Conservation (phyloP, 2,888 invertebrate genomes). For the Palloptera scutellata region DNA sequence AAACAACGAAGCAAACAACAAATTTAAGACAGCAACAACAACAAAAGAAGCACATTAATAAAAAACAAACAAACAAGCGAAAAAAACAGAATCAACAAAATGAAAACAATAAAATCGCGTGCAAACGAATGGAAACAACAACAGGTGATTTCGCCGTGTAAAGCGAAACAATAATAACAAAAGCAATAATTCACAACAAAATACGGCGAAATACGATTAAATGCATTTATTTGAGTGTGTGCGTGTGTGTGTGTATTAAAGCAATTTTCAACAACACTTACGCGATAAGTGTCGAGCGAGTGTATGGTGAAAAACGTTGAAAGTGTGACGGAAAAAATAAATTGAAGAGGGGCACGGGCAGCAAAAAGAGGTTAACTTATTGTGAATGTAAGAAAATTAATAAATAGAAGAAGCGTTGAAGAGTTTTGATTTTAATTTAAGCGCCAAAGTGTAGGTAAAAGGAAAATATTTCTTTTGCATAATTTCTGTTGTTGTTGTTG, state of each 20-base stretch:
- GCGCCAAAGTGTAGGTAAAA: no score
- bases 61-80: slow-evolving; percentile 10
- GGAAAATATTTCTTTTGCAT: no score
- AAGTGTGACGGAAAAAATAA: no score
- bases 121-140: slow-evolving; percentile 31
- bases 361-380: no score
- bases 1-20: slow-evolving; percentile 4
- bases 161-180: slow-evolving; percentile 24
- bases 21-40: neutral
- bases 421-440: no score
- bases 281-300: no score
- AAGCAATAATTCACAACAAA: slow-evolving; percentile 19
- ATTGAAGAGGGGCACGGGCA: no score
- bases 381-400: no score
- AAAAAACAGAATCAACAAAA: slow-evolving; percentile 7
- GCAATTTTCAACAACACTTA: neutral
- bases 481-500: no score
- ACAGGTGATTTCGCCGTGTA: slow-evolving; percentile 37
- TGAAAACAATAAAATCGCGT: slow-evolving; percentile 26
- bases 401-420: no score
- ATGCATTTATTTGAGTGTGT: slow-evolving; percentile 4
- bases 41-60: slow-evolving; percentile 12
- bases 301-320: no score
- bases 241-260: neutral
- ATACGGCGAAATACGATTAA: slow-evolving; percentile 13